Conservation (phyloP, 1,140 invertebrate genomes). For the Lethrus apterus region DNA sequence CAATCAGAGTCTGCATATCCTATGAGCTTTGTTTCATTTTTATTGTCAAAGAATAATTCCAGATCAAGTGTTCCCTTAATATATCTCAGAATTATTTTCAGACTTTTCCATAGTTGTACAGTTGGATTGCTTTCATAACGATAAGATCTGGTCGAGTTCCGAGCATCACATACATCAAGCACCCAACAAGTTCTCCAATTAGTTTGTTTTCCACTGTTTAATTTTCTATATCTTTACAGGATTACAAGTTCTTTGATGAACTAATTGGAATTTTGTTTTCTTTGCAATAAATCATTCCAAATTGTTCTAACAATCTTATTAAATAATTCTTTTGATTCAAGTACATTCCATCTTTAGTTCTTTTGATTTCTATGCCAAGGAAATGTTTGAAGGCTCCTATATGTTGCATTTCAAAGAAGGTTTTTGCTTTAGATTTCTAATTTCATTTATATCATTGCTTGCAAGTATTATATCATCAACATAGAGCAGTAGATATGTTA, state of each 20-base stretch:
- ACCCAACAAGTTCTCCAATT: constrained; percentile 11
- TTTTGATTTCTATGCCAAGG: constrained; percentile 12
- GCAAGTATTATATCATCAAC: constrained; percentile 12
- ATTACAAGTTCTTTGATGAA: not conserved
- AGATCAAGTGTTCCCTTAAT: constrained; percentile 14
- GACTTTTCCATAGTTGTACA: constrained; percentile 7
- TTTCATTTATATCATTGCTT: constrained; percentile 1
- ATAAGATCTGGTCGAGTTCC: constrained; percentile 13
- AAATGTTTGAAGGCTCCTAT: constrained; percentile 2
- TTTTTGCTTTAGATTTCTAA: constrained; percentile 9
- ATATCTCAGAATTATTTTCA: constrained; percentile 17
- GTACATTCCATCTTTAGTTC: constrained; percentile 6
- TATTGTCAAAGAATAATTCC: constrained; percentile 13
- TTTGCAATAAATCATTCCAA: constrained; percentile 14
- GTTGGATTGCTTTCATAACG: constrained; percentile 5
- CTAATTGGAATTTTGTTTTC: constrained; percentile 5
- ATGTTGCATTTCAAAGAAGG: constrained; percentile 10
- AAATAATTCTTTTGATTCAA: constrained; percentile 9
- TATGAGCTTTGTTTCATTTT: constrained; percentile 19
- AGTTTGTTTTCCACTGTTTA: not conserved
- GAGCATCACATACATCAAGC: constrained; percentile 15
- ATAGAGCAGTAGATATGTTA: constrained; percentile 9
- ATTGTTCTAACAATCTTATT: not conserved
- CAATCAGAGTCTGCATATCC: constrained; percentile 42
- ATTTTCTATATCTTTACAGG: not conserved